A percentile compares a stretch with the other conserved stretches of the same genome.
Evolutionary conservation across 2,888 invertebrate species (phyloP).

Genomic region (Bembecia ichneumoniformis): DNA sequence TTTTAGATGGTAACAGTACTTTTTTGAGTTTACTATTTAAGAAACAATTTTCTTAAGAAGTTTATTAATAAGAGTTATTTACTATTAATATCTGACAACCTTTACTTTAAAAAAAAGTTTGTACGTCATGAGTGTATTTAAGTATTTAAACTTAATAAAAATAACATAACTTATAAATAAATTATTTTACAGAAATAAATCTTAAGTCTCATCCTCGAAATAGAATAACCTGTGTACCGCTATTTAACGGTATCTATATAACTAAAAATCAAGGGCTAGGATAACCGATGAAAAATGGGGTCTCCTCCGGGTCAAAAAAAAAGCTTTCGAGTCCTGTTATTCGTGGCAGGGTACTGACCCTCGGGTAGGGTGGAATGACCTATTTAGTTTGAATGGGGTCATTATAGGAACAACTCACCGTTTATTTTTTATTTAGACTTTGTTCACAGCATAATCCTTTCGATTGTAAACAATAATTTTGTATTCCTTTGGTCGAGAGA

Average conservation of each 20-base stretch:
- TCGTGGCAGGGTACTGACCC: conserved; percentile 50
- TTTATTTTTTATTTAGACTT: background rate
- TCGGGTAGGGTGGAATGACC: conserved; percentile 61
- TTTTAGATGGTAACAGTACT: too few species aligned
- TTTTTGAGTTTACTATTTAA: too few species aligned
- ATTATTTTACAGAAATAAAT: too few species aligned
- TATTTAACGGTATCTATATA: conserved; percentile 61
- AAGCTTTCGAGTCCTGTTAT: conserved; percentile 62
- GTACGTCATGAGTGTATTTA: too few species aligned
- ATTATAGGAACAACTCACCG: conserved; percentile 26
- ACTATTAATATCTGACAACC: too few species aligned
- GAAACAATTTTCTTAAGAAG: too few species aligned
- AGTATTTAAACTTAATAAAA: too few species aligned
- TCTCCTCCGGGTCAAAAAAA: conserved; percentile 38
- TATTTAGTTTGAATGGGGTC: conserved; percentile 61
- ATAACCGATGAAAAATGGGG: conserved; percentile 61
- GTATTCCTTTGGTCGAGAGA: background rate
- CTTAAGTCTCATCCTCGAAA: conserved; percentile 10
- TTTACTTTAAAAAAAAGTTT: too few species aligned
- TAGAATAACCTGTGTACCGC: conserved; percentile 21
- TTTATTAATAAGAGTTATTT: too few species aligned
- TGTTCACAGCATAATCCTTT: background rate
- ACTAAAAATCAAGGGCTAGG: conserved; percentile 55
- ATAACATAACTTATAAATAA: too few species aligned
- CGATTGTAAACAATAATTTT: background rate